Evolutionary conservation across 2,113 vertebrate genomes (phyloP), one percentile per base, ranked within the genome.

Genomic region (Corydoras sp.): DNA sequence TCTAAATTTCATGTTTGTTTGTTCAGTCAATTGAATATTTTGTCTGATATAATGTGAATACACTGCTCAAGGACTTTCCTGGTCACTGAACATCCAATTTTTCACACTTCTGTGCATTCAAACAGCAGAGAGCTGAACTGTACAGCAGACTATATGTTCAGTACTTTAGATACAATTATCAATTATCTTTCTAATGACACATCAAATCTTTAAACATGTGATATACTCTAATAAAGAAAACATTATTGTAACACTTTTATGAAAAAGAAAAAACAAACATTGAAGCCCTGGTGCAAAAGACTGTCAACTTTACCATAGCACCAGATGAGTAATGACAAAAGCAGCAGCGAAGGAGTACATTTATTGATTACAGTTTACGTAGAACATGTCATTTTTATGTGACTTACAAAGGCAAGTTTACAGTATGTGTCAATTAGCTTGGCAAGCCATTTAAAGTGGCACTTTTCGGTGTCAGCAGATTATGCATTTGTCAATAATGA

Each of bases 401-500:
- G 70, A 68, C 64, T 73, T 75, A 58, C 74, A 76, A 76, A 69
- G 59, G 15, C 12, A 14, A 31, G 70, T 76, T 76, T 65, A 77
- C 60, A 62, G 69, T 50, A 71, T 67, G 62, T 66, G 70, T 67
- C 73, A 76, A 77, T 81, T 77, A 77, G 75, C 75, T 68, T 64
- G 68, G 60, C 15, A 65, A 15, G 65, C 8, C 13, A 50, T 58
- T 79, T 56, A 68, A 74, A 73, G 69, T 65, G 60, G 53, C 54
- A 71, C 65, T 70, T 82, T 75, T 59, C 58, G 75, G 30, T 69
- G 31, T 75, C 76, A 74, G 69, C 71, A 76, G 55, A 63, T 75
- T 74, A 76, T 76, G 68, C 7, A 3, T 74, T 74, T 75, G 71
- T 65, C 78, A 82, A 82, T 76, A 79, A 55, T 58, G 62, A 58